Evolutionary conservation across 2,888 invertebrate species (phyloP).

Genomic region (Himalopsyche kuldschensis): DNA sequence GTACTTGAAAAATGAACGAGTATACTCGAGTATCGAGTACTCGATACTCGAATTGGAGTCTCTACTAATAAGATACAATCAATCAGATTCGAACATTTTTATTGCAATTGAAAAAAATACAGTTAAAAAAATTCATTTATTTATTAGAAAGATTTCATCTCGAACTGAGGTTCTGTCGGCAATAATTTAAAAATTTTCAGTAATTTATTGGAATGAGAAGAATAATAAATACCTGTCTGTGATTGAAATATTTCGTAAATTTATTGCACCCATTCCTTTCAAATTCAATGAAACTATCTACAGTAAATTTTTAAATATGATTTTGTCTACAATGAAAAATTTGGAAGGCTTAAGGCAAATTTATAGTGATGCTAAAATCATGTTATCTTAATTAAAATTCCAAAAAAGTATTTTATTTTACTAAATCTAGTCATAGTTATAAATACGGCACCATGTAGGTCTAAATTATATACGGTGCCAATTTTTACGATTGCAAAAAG

Average conservation of each 20-base stretch:
- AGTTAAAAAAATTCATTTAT: too few relatives aligned
- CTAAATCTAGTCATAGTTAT: background rate
- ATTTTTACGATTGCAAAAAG: too few relatives aligned
- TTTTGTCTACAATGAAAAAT: background rate
- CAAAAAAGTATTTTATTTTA: background rate
- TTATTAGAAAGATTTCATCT: too few relatives aligned
- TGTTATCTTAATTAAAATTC: background rate
- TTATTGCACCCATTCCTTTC: background rate
- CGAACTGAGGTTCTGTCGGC: too few relatives aligned
- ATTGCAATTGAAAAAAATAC: too few relatives aligned
- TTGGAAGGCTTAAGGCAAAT: background rate
- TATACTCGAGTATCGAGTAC: too few relatives aligned
- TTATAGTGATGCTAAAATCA: background rate
- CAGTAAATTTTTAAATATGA: background rate
- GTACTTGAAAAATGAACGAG: too few relatives aligned
- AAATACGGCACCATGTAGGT: too few relatives aligned
- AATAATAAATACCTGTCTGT: background rate
- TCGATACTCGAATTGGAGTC: too few relatives aligned
- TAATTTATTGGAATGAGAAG: background rate
- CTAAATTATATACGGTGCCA: too few relatives aligned
- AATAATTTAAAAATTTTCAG: background rate
- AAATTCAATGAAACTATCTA: background rate
- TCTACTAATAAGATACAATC: too few relatives aligned
- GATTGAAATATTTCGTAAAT: background rate
- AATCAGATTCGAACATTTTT: too few relatives aligned